Evolutionary conservation across 2,797 vertebrate species (phyloP).

Genomic region (Halcyon badia): DNA sequence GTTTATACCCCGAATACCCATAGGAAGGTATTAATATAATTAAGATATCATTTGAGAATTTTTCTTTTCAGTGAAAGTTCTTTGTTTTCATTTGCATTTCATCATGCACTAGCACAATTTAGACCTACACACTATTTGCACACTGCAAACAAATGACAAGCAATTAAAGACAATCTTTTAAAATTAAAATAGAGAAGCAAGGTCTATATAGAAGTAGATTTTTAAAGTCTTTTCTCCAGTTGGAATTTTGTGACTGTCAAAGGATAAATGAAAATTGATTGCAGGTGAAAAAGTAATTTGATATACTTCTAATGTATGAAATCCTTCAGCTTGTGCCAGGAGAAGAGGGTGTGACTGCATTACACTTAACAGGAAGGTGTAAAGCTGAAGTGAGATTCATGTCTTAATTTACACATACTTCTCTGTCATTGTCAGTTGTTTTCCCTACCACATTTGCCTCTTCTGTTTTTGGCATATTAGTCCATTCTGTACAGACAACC

Average conservation of each 20-base stretch:
- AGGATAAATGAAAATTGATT: neutral
- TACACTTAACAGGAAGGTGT: neutral
- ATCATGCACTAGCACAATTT: neutral
- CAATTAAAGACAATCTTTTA: neutral
- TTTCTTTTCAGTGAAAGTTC: neutral
- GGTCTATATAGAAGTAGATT: neutral
- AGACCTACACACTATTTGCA: neutral
- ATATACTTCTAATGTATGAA: neutral
- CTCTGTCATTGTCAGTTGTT: neutral
- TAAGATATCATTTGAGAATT: neutral
- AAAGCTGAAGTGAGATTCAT: constrained; percentile 14
- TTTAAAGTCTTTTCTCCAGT: neutral
- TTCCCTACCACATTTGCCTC: neutral
- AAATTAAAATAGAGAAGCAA: neutral
- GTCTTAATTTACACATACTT: neutral
- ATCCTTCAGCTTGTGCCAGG: neutral
- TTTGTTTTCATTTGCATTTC: neutral
- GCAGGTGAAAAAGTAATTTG: neutral
- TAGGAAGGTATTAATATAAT: neutral
- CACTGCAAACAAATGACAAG: neutral
- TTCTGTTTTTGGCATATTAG: neutral
- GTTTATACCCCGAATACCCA: neutral
- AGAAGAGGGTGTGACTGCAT: neutral
- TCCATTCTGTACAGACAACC: neutral
- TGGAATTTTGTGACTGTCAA: neutral